These are phyloP conservation scores for Scatophagus argus DNA, from an alignment of 2,113 vertebrate species.

Conservation along the genomic window DNA sequence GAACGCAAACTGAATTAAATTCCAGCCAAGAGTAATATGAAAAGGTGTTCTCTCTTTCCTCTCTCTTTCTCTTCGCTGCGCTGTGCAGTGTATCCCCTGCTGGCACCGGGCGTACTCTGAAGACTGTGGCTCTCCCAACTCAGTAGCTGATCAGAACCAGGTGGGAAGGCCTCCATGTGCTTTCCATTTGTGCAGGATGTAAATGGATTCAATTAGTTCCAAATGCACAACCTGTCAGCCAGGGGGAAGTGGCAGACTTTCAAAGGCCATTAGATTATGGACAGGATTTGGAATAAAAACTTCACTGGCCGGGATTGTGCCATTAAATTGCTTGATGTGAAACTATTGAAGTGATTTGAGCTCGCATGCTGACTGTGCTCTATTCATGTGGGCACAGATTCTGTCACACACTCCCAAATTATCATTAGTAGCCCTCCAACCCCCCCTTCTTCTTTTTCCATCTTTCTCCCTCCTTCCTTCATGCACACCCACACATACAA, in stretches of 20 bases:
- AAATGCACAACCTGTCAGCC: conserved; percentile 85
- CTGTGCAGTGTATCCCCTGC: conserved; percentile 59
- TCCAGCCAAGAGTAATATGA: conserved; percentile 63
- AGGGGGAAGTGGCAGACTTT: conserved; percentile 79
- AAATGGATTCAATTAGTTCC: conserved; percentile 86
- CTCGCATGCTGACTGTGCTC: conserved; percentile 64
- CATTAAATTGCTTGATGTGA: conserved; percentile 77
- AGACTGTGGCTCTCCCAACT: conserved; percentile 73
- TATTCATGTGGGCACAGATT: conserved; percentile 61
- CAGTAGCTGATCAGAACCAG: conserved; percentile 86
- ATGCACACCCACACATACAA: conserved; percentile 21
- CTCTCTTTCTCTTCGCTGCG: conserved; percentile 34
- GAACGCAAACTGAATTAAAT: conserved; percentile 62
- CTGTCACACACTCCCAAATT: conserved; percentile 59
- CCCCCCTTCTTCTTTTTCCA: conserved; percentile 6
- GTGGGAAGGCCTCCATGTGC: conserved; percentile 82
- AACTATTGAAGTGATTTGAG: conserved; percentile 72
- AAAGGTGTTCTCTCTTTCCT: conserved; percentile 61
- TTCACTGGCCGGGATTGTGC: conserved; percentile 69
- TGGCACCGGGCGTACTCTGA: conserved; percentile 54
- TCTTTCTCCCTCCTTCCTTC: background rate
- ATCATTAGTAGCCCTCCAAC: conserved; percentile 50
- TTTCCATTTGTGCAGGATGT: conserved; percentile 84
- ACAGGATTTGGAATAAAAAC: conserved; percentile 81
- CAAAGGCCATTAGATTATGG: conserved; percentile 82